Conservation (phyloP, 2,888 invertebrate species). For the Acholoe squamosa region DNA sequence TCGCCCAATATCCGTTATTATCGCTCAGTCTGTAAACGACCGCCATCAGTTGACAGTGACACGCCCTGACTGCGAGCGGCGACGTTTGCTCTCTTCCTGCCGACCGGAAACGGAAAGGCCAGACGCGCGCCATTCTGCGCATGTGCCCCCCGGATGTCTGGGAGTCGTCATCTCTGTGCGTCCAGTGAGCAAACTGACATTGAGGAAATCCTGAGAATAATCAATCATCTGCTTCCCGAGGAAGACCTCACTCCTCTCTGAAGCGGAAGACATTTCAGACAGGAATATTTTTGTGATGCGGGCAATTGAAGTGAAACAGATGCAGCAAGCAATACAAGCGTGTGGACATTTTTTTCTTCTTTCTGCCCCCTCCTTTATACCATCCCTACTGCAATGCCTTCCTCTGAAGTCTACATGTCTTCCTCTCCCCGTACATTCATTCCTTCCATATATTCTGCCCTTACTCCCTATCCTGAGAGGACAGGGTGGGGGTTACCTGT, state of each 20-base stretch:
- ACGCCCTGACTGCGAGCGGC: not conserved
- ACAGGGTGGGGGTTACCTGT: too few species aligned
- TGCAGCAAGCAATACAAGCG: too few species aligned
- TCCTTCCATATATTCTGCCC: too few species aligned
- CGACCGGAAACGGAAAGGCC: not conserved
- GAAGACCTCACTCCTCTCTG: not conserved
- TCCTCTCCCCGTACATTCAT: too few species aligned
- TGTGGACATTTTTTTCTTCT: too few species aligned
- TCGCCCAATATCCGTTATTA: constrained; percentile 16
- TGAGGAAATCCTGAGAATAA: not conserved
- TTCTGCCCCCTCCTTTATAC: too few species aligned
- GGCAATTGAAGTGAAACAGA: too few species aligned
- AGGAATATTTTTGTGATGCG: too few species aligned
- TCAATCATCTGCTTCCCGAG: not conserved
- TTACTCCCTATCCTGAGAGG: too few species aligned
- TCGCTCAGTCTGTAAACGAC: not conserved
- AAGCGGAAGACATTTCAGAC: too few species aligned
- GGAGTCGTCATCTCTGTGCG: not conserved
- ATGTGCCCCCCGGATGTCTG: constrained; percentile 3
- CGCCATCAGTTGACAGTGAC: not conserved
- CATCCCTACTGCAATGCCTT: too few species aligned
- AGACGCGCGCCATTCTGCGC: not conserved
- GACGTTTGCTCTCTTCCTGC: not conserved
- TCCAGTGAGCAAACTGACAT: not conserved
- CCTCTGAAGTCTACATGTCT: too few species aligned